Evolutionary conservation across 1,140 invertebrate species (phyloP).

Genomic region (Bombus difficillimus): DNA sequence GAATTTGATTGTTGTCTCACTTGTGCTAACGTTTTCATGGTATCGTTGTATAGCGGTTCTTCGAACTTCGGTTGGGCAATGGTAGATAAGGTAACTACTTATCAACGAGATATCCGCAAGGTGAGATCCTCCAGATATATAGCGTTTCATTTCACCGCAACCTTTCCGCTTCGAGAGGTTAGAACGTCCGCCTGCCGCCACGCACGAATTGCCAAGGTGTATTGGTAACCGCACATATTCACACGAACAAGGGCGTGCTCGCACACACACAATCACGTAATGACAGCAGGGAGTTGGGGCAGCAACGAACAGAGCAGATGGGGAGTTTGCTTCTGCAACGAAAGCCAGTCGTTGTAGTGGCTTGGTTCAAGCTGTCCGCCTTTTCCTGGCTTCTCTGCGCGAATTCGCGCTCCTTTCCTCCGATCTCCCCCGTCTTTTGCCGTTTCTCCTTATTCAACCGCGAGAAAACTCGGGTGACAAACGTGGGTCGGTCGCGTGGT

Average conservation of each 20-base stretch:
- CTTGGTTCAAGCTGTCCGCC: conserved; percentile 77
- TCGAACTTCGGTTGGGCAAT: not conserved
- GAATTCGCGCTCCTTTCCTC: conserved; percentile 43
- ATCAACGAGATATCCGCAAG: conserved; percentile 48
- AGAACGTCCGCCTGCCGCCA: conserved; percentile 50
- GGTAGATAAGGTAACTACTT: conserved; percentile 46
- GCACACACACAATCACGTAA: conserved; percentile 62
- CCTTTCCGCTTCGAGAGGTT: conserved; percentile 59
- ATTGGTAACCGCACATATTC: conserved; percentile 50
- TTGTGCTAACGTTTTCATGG: not conserved
- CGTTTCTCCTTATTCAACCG: conserved; percentile 30
- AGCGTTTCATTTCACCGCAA: conserved; percentile 36
- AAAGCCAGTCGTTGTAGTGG: conserved; percentile 77
- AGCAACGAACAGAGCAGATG: conserved; percentile 71
- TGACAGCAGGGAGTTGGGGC: conserved; percentile 72
- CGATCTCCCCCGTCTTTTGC: not conserved
- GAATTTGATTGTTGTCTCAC: not conserved
- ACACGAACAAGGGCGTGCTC: conserved; percentile 58
- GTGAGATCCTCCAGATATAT: conserved; percentile 48
- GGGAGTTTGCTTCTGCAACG: conserved; percentile 73
- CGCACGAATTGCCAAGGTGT: conserved; percentile 36
- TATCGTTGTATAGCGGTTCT: conserved; percentile 11
- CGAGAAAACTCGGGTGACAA: conserved; percentile 34
- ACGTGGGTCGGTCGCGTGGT: conserved; percentile 41
- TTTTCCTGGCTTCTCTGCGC: conserved; percentile 67